These are phyloP conservation scores for Machaerirhynchus nigripectus DNA, from an alignment of 2,113 vertebrate genomes.

Conservation along the genomic window DNA sequence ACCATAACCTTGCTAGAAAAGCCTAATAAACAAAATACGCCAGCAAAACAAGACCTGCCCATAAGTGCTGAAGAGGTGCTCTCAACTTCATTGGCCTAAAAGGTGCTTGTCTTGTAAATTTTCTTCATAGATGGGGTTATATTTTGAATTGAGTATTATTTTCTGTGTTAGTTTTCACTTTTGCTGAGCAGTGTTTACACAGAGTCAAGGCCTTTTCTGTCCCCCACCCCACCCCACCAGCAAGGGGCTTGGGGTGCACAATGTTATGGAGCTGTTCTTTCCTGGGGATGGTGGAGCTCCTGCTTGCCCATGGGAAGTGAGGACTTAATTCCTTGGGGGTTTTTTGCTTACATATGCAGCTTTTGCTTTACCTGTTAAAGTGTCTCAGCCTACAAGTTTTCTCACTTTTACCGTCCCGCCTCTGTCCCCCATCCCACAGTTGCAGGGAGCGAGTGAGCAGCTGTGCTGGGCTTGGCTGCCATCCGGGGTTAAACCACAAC, in stretches of 20 bases:
- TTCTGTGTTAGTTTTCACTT: not conserved
- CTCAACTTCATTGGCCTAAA: not conserved
- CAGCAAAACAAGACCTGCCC: not conserved
- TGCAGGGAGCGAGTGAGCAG: fast-evolving
- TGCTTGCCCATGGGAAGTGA: not conserved
- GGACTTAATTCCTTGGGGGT: not conserved
- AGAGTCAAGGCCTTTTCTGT: not conserved
- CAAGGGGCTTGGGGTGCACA: fast-evolving
- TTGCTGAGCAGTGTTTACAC: not conserved
- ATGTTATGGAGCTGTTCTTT: fast-evolving
- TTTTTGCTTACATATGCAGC: not conserved
- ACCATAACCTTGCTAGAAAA: not conserved
- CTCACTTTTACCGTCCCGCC: not conserved
- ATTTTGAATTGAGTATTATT: not conserved
- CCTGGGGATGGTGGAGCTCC: not conserved
- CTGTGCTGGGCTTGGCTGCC: not conserved
- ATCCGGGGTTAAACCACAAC: not conserved
- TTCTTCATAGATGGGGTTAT: not conserved
- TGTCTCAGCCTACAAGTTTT: not conserved
- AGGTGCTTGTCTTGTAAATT: not conserved
- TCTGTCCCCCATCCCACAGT: not conserved
- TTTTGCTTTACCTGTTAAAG: not conserved
- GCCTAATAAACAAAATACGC: not conserved
- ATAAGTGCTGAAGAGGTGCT: not conserved
- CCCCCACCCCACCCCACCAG: not conserved